A percentile compares a stretch with the other conserved stretches of the same genome.
Conservation (phyloP, 2,888 invertebrate species). For the Trissolcus japonicus region DNA sequence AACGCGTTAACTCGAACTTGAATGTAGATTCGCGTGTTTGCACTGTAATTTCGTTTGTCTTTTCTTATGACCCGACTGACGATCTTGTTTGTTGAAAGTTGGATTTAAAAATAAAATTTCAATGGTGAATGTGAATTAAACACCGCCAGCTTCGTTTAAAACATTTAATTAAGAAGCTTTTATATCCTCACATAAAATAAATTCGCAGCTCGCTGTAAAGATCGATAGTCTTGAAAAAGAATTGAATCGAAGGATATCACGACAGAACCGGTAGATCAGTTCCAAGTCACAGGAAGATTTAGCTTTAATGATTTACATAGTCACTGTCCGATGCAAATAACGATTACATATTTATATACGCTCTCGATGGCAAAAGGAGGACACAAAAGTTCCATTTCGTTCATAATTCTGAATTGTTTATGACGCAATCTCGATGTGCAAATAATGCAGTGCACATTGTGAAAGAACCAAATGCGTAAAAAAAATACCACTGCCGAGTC, state of each 20-base stretch:
- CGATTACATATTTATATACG: too few species aligned
- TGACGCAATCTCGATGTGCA: not conserved
- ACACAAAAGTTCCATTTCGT: slow-evolving; percentile 1
- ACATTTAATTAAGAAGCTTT: too few species aligned
- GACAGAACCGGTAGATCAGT: too few species aligned
- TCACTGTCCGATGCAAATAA: too few species aligned
- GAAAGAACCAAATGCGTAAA: not conserved
- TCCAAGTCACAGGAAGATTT: not conserved
- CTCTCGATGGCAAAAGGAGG: not conserved
- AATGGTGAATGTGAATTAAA: not conserved
- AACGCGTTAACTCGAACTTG: not conserved
- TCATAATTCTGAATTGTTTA: not conserved
- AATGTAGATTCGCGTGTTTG: not conserved
- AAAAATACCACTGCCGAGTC: slow-evolving; percentile 4
- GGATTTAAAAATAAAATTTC: not conserved
- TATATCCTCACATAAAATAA: too few species aligned
- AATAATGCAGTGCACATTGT: not conserved
- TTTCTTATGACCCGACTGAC: not conserved
- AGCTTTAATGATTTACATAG: not conserved
- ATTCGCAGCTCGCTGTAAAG: not conserved
- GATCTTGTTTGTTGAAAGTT: not conserved
- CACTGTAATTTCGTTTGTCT: too few species aligned
- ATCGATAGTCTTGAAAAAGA: not conserved
- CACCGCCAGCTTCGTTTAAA: not conserved
- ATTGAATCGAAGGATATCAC: not conserved